These are phyloP conservation scores for Trachemys scripta DNA, from an alignment of 2,113 vertebrate genomes.

Conservation along the genomic window DNA sequence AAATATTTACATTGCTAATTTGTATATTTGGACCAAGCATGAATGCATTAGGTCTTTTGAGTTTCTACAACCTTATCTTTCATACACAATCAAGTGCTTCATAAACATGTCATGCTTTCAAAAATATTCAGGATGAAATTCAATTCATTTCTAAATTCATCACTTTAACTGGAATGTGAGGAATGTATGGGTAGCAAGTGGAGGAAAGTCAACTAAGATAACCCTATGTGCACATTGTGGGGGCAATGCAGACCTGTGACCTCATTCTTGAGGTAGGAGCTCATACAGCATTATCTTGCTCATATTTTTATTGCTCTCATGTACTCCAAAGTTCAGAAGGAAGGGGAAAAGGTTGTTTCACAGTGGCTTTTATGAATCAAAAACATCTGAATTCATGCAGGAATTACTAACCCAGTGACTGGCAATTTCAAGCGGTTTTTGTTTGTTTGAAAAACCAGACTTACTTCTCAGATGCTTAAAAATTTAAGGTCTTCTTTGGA, in stretches of 20 bases:
- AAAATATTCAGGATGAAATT: conserved; percentile 10
- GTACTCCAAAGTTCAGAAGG: not conserved
- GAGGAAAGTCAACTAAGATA: conserved; percentile 39
- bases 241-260: not conserved
- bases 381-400: not conserved
- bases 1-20: conserved; percentile 26
- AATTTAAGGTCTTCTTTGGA: not conserved
- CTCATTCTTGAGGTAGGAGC: not conserved
- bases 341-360: not conserved
- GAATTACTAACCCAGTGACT: not conserved
- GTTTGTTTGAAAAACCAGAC: not conserved
- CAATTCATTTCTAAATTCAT: not conserved
- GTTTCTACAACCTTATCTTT: conserved; percentile 10
- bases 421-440: not conserved
- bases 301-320: not conserved
- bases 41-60: conserved; percentile 14
- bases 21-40: not conserved
- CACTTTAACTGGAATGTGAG: conserved; percentile 40
- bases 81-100: not conserved
- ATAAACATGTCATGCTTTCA: not conserved
- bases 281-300: not conserved
- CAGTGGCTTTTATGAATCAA: not conserved
- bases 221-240: conserved; percentile 26
- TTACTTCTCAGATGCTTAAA: not conserved
- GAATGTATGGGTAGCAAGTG: conserved; percentile 20